Base-by-base conservation (phyloP, 2,113 vertebrate species). In the Acanthisitta chloris region DNA sequence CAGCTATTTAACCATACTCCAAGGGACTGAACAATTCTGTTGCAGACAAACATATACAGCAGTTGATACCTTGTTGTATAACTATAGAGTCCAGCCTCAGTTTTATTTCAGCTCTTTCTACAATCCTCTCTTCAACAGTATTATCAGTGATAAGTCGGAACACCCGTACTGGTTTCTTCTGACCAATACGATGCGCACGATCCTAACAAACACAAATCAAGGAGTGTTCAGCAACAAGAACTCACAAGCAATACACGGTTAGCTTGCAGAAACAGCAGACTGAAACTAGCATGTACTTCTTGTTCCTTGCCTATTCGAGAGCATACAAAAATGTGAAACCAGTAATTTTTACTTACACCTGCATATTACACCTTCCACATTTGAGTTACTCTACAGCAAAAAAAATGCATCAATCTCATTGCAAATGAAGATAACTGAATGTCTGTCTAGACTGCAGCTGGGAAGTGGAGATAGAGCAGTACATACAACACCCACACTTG, bases 61-160 rank as follows among this genome's bases (percentile, higher is more conserved):
- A 95, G 88, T 93, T 88, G 69, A 95, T 98, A 99, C 99, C 99
- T 98, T 99, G 99, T 92, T 99, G 99, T 97, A 99, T 99, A 92
- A 99, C 99, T 97, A 99, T 99, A 81, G 99, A 99, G 92, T 99
- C 99, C 82, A 99, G 98, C 19, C 99, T 98, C 94, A 99, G 97
- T 95, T 99, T 99, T 97, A 99, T 98, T 97, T 99, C 99, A 38
- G 99, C 99, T 98, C 99, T 98, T 96, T 99, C 99, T 94, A 99
- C 99, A 97, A 99, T 99, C 92, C 99, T 98, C 95, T 99, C 99
- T 97, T 99, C 99, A 93, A 99, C 98, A 73, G 99, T 99, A 96
- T 99, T 99, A 92, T 99, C 99, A 12, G 99, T 99, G 96, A 99
- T 99, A 66, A 99, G 98, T 67, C 99, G 98, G 31, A 99, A 99